Percentiles rank a stretch among this genome's conserved stretches.
Evolutionary conservation across 1,140 invertebrate species (phyloP).

Genomic region (Sarcophaga peregrina): DNA sequence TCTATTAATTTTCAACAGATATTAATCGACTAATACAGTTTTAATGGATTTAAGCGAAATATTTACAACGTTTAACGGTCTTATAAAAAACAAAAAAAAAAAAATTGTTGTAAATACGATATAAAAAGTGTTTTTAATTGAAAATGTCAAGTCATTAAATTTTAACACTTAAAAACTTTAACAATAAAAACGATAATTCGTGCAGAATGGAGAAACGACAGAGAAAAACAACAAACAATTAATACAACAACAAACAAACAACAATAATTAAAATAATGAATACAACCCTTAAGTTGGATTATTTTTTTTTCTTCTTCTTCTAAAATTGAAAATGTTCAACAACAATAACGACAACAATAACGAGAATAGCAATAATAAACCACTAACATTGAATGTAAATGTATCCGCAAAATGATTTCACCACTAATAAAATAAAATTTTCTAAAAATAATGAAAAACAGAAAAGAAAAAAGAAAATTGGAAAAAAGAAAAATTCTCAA

Average conservation of each 20-base stretch:
- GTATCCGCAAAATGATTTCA: slow-evolving; percentile 32
- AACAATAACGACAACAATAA: no score
- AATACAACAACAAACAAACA: not conserved
- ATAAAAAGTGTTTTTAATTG: not conserved
- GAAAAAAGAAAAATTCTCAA: not conserved
- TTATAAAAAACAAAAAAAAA: no score
- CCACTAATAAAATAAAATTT: slow-evolving; percentile 38
- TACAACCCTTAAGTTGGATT: not conserved
- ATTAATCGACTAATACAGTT: not conserved
- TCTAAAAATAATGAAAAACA: slow-evolving; percentile 20
- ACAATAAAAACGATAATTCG: not conserved
- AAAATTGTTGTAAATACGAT: not conserved
- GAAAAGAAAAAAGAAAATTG: not conserved
- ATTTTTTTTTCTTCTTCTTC: no score
- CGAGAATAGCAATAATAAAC: not conserved
- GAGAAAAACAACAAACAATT: not conserved
- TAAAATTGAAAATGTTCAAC: no score
- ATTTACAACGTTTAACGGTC: not conserved
- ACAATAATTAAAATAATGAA: not conserved
- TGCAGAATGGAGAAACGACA: no score
- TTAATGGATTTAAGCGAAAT: not conserved
- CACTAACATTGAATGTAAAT: slow-evolving; percentile 11
- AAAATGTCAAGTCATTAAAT: slow-evolving; percentile 22
- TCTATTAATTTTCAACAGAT: no score
- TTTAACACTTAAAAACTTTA: slow-evolving; percentile 23